Evolutionary conservation across 2,888 invertebrate species (phyloP).

Genomic region (Flexamia atlantica): DNA sequence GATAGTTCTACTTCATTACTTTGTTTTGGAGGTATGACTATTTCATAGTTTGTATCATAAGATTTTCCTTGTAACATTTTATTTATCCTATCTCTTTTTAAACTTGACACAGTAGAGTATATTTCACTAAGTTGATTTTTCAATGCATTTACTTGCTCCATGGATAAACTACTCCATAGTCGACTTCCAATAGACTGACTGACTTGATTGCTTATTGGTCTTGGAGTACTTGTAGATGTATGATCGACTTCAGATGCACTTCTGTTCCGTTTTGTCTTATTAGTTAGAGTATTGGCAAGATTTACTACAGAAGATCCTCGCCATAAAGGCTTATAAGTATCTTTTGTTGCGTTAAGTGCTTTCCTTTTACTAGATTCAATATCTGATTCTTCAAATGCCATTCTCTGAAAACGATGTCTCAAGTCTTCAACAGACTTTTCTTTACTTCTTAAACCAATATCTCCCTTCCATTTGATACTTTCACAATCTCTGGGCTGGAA

Average conservation of each 20-base stretch:
- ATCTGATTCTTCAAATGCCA: conserved; percentile 76
- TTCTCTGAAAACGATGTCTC: conserved; percentile 85
- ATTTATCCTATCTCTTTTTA: conserved; percentile 70
- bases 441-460: conserved; percentile 87
- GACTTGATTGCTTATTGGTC: conserved; percentile 40
- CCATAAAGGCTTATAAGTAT: conserved; percentile 90
- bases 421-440: conserved; percentile 94
- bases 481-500: conserved; percentile 87
- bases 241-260: conserved; percentile 69
- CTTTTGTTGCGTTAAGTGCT: conserved; percentile 77
- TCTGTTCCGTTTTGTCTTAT: conserved; percentile 70
- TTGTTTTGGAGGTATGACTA: conserved; percentile 77
- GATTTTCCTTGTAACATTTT: conserved; percentile 66
- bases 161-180: conserved; percentile 90
- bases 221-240: conserved; percentile 45
- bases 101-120: conserved; percentile 79
- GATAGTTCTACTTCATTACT: conserved; percentile 69
- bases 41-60: conserved; percentile 76
- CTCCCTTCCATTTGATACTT: conserved; percentile 87
- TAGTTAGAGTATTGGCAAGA: conserved; percentile 80
- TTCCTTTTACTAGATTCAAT: conserved; percentile 76
- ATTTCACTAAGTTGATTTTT: conserved; percentile 90
- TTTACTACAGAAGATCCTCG: conserved; percentile 90
- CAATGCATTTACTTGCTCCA: conserved; percentile 89
- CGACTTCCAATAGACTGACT: conserved; percentile 80